Evolutionary conservation across 1,140 invertebrate species (phyloP), one percentile per base, ranked within the genome.

Genomic region (Thaumatotibia leucotreta): DNA sequence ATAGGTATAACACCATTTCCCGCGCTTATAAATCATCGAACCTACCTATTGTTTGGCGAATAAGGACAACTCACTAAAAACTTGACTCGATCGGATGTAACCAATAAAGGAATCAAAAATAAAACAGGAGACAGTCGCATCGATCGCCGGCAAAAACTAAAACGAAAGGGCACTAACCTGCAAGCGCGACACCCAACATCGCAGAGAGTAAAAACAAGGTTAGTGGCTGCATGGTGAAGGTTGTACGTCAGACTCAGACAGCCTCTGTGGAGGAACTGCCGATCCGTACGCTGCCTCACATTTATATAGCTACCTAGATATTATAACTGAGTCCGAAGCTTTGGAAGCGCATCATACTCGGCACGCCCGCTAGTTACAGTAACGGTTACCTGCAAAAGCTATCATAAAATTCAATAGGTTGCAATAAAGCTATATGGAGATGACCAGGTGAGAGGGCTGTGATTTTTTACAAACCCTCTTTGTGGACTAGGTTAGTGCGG

Each of bases 151-250:
- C 74, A 87, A 86, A 88, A 84, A 85, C 72, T 64, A 69, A n/a
- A 45, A 23, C 27, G 35, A 27, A 63, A 70, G 84, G 83, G 83
- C 85, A 90, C 88, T 90, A 88, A 89, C 88, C 88, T 89, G 86
- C 88, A 24, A 83, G 67, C 58, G 79, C 81, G 75, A 84, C 75
- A 76, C 82, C 75, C 69, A 83, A 72, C 64, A 86, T 61, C 45
- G 80, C 82, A 64, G 75, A 77, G 39, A 88, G 71, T 63, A 86
- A 63, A 62, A 88, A 66, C 50, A 90, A 49, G 50, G 75, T 83
- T 54, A 76, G 33, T 67, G 74, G 68, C 33, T 84, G 80, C 87
- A 90, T 90, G 61, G 39, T 45, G 39, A 20, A 45, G 39, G 32
- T 65, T 62, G 33, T 70, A 80, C 82, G 80, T 83, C 67, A 33